Percentiles rank a stretch among this genome's conserved stretches.
phyloP scores from a whole-genome alignment of 2,113 vertebrate species.

The Tor tambroides region DNA sequence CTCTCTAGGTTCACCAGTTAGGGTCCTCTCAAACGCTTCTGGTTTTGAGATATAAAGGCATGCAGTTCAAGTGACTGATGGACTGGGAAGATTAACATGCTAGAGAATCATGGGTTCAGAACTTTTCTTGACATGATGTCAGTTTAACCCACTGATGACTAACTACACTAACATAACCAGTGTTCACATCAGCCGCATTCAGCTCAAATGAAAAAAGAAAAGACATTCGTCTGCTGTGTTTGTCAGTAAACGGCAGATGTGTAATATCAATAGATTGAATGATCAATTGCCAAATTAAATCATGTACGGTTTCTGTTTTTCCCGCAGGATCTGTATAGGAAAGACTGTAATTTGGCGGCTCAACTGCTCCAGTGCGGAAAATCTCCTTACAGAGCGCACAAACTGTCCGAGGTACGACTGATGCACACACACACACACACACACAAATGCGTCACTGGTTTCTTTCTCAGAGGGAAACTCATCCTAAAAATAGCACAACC shows the following conservation, averaged over 20 bases:
- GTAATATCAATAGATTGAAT: background rate
- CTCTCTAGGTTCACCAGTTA: constrained; percentile 6
- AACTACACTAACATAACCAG: background rate
- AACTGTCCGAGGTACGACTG: constrained; percentile 87
- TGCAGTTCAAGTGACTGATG: background rate
- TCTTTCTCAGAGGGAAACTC: background rate
- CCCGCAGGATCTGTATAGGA: constrained; percentile 91
- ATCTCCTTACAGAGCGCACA: constrained; percentile 87
- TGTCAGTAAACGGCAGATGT: background rate
- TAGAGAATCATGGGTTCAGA: background rate
- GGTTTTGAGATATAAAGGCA: background rate
- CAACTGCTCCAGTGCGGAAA: constrained; percentile 96
- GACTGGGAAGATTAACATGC: background rate
- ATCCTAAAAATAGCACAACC: constrained; percentile 1
- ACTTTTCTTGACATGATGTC: no score
- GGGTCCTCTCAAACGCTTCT: background rate
- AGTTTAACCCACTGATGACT: background rate
- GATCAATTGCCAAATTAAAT: background rate
- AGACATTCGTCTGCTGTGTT: background rate
- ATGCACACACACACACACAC: background rate
- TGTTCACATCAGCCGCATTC: background rate
- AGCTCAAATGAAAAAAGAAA: background rate
- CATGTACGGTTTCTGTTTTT: constrained; percentile 13
- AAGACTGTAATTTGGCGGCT: constrained; percentile 96
- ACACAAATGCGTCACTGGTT: background rate